phyloP scores from a whole-genome alignment of 37 sponge, comb jelly and placozoan genomes.

The Halichondria panicea region DNA sequence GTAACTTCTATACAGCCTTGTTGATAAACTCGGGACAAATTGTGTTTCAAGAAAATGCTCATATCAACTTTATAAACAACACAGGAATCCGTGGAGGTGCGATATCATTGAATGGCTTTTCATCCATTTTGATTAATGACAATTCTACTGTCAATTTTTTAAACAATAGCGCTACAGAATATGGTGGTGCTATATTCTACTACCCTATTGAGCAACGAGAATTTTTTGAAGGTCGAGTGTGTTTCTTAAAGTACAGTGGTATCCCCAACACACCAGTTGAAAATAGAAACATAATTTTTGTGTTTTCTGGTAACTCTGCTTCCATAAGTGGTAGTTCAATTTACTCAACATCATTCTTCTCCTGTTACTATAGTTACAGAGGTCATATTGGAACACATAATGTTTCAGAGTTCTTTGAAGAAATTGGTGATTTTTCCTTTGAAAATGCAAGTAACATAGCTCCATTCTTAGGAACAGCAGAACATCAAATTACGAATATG shows the following conservation, averaged over 20 bases:
- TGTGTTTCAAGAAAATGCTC: neutral
- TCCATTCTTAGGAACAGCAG: neutral
- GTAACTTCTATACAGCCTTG: conserved; percentile 34
- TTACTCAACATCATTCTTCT: neutral
- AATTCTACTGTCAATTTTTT: conserved; percentile 6
- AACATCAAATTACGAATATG: neutral
- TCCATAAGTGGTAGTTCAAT: neutral
- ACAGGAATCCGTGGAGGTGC: conserved; percentile 43
- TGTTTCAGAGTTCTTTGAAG: neutral
- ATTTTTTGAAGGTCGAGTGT: neutral
- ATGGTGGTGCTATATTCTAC: conserved; percentile 59
- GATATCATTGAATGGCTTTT: conserved; percentile 36
- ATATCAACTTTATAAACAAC: conserved; percentile 27
- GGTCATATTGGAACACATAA: neutral
- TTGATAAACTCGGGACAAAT: neutral
- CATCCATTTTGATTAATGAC: conserved; percentile 8
- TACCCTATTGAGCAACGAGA: conserved; percentile 3
- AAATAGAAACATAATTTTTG: conserved; percentile 2
- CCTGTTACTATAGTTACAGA: neutral
- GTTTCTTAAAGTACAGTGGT: conserved; percentile 1
- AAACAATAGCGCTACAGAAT: conserved; percentile 29
- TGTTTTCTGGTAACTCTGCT: neutral
- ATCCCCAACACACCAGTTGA: neutral
- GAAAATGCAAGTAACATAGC: neutral
- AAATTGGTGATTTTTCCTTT: neutral